Evolutionary conservation across 2,113 vertebrate species (phyloP).

Genomic region (Paralichthys olivaceus): DNA sequence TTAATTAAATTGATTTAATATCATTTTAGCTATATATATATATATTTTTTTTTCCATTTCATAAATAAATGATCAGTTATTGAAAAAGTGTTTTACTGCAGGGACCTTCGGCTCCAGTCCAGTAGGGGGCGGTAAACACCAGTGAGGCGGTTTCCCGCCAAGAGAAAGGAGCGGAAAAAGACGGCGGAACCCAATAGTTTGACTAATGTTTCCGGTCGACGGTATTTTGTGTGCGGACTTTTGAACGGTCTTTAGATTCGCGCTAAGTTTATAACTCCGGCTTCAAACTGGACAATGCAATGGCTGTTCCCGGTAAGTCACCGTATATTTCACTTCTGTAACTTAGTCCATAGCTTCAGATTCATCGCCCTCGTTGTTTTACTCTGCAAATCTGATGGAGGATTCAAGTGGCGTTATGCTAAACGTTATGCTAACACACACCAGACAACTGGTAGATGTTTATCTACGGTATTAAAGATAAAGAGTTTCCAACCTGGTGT

Average conservation of each 20-base stretch:
- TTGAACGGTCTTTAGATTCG: background rate
- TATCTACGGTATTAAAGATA: too few relatives aligned
- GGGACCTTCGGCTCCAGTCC: slow-evolving; percentile 19
- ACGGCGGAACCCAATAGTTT: slow-evolving; percentile 28
- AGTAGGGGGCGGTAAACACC: slow-evolving; percentile 23
- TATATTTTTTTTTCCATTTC: too few relatives aligned
- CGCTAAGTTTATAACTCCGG: background rate
- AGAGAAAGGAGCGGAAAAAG: background rate
- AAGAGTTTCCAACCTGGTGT: too few relatives aligned
- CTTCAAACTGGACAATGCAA: background rate
- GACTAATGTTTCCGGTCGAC: slow-evolving; percentile 55
- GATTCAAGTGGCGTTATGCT: too few relatives aligned
- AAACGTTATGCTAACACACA: too few relatives aligned
- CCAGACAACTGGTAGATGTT: too few relatives aligned
- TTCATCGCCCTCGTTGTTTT: background rate
- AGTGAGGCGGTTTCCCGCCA: background rate
- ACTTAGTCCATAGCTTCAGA: background rate
- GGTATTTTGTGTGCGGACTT: slow-evolving; percentile 52
- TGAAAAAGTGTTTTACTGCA: too few relatives aligned
- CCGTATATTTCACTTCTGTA: too few relatives aligned
- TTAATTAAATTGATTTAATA: too few relatives aligned
- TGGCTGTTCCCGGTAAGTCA: slow-evolving; percentile 60
- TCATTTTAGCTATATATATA: too few relatives aligned
- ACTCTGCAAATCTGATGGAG: background rate
- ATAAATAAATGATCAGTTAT: too few relatives aligned